phyloP scores from a whole-genome alignment of 2,113 vertebrate genomes.

The Sprattus sprattus region DNA sequence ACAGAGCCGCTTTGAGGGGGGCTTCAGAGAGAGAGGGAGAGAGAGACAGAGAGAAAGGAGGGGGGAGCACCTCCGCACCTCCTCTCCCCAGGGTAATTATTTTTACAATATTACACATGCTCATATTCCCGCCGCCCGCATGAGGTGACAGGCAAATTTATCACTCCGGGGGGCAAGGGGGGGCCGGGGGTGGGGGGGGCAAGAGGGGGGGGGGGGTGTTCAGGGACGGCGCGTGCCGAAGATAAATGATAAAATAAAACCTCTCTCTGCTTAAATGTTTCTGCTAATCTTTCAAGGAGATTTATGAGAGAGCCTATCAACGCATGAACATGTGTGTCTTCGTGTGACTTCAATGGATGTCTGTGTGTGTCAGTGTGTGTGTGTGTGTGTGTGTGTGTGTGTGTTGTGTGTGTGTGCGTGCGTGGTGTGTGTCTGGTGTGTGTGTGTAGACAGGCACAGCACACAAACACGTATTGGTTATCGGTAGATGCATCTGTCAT shows the following conservation, averaged over 20 bases:
- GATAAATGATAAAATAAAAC: conserved; percentile 83
- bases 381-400: conserved; percentile 57
- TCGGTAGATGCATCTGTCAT: conserved; percentile 59
- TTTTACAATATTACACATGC: conserved; percentile 83
- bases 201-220: conserved; percentile 1
- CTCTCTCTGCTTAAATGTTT: conserved; percentile 79
- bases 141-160: conserved; percentile 80
- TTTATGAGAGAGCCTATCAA: conserved; percentile 75
- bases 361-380: conserved; percentile 43
- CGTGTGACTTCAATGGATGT: conserved; percentile 28
- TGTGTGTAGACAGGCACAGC: conserved; percentile 49
- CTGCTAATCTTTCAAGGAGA: conserved; percentile 77
- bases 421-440: conserved; percentile 41
- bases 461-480: conserved; percentile 61
- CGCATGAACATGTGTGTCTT: conserved; percentile 66
- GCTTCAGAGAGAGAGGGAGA: conserved; percentile 17
- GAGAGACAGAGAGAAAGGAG: conserved; percentile 12
- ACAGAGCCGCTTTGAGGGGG: conserved; percentile 48
- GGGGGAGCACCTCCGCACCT: conserved; percentile 49
- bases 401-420: conserved; percentile 58
- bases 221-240: conserved; percentile 41
- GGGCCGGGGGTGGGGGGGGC: background rate
- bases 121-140: conserved; percentile 74
- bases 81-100: conserved; percentile 82
- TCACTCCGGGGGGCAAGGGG: conserved; percentile 67